Conservation (phyloP, 1,140 invertebrate species). For the Hylaeus volcanicus region DNA sequence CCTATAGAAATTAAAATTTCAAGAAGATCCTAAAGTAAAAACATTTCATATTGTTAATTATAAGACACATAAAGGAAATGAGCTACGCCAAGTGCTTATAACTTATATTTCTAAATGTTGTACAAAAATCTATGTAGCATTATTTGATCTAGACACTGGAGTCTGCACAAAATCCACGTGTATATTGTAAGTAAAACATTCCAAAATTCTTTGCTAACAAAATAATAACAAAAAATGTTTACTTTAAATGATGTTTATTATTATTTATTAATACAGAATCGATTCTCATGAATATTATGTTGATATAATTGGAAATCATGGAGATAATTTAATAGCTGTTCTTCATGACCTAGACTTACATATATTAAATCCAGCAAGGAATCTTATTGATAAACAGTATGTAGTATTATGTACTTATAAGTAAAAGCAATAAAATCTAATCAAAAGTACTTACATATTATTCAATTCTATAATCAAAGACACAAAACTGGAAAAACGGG, state of each 20-base stretch:
- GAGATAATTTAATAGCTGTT: constrained; percentile 74
- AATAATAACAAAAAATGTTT: background rate
- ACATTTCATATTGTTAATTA: constrained; percentile 75
- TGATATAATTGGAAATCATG: constrained; percentile 76
- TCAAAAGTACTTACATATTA: background rate
- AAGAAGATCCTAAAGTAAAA: constrained; percentile 70
- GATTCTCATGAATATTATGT: constrained; percentile 70
- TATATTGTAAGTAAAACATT: constrained; percentile 54
- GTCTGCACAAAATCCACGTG: constrained; percentile 43
- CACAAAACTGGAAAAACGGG: constrained; percentile 74
- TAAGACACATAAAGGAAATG: constrained; percentile 51
- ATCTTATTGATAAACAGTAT: constrained; percentile 66
- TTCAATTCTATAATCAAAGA: constrained; percentile 13
- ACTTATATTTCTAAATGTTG: constrained; percentile 62
- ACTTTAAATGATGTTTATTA: background rate
- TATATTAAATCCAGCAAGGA: constrained; percentile 70
- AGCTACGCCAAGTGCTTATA: constrained; percentile 65
- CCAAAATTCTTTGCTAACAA: background rate
- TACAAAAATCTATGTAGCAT: constrained; percentile 64
- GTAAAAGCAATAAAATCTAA: background rate
- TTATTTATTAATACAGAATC: constrained; percentile 58
- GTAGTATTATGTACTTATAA: constrained; percentile 53
- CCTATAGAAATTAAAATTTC: constrained; percentile 68
- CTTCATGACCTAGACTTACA: constrained; percentile 68
- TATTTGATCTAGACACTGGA: constrained; percentile 73